Percentiles rank a stretch among this genome's conserved stretches.
phyloP scores from a whole-genome alignment of 1,140 invertebrate species.

The Drosophila carrolli region DNA sequence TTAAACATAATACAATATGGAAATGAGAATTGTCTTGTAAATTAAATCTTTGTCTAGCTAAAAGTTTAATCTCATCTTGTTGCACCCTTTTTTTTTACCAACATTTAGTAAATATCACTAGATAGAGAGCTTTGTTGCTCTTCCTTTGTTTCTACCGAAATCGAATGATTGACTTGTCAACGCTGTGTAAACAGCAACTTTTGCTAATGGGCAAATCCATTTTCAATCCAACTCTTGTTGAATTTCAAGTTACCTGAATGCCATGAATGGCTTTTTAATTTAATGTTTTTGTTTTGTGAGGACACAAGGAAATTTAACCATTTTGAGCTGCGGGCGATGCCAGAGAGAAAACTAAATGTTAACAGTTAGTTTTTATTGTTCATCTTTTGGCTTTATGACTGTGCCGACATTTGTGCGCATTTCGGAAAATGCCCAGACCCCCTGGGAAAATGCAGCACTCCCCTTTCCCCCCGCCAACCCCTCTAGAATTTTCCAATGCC shows the following conservation, averaged over 20 bases:
- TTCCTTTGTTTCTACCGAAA: too few species aligned
- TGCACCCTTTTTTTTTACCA: too few species aligned
- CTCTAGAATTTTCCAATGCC: background rate
- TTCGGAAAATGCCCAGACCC: slow-evolving; percentile 31
- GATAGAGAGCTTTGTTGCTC: too few species aligned
- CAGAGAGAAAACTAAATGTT: slow-evolving; percentile 53
- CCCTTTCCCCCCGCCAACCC: background rate
- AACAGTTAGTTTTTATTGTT: slow-evolving; percentile 70
- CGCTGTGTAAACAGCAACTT: background rate
- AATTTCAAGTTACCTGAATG: background rate
- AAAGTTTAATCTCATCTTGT: too few species aligned
- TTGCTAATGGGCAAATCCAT: background rate
- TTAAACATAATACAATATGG: too few species aligned
- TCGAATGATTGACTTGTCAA: background rate
- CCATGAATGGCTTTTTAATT: slow-evolving; percentile 14
- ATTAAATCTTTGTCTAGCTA: too few species aligned
- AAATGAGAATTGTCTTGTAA: too few species aligned
- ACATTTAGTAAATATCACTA: too few species aligned
- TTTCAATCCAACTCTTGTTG: background rate
- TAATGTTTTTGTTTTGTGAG: slow-evolving; percentile 4
- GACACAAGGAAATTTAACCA: slow-evolving; percentile 14
- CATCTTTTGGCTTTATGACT: slow-evolving; percentile 68
- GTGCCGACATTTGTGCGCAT: slow-evolving; percentile 58
- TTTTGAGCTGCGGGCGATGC: slow-evolving; percentile 2
- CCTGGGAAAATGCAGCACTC: slow-evolving; percentile 17